Evolutionary conservation across 2,888 invertebrate genomes (phyloP), one percentile per base, ranked within the genome.

Genomic region (Beris morrisii): DNA sequence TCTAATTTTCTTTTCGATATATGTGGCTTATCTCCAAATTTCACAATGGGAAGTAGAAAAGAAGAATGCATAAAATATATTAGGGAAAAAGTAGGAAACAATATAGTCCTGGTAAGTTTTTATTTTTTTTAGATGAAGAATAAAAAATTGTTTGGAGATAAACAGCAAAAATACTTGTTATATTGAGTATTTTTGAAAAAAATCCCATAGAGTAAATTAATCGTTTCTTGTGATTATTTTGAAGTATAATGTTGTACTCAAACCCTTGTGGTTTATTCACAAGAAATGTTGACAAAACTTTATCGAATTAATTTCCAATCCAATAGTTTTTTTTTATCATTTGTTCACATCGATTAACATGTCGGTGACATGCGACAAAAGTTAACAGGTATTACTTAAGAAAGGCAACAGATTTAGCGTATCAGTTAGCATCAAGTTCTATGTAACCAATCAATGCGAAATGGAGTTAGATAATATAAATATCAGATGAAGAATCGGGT

Each of bases 1-100:
- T 88, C 90, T 70, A 97, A 97, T 83, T 99, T 99, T 83, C 84
- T 99, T 72, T 95, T 91, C 79, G 94, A 94, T 75, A 88, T 99
- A 73, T 90, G 91, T 72, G 93, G 93, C 11, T 83, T 96, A 71
- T 86, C 91, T 68, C 92, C 95, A 66, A 89, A 88, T 73, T 99
- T 89, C 82, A 97, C 96, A 43, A 88, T 98, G 82, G 87, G 88
- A 69, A 89, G 88, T 74, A 86, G 99, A 50, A 95, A 97, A 78
- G 86, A 88, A 15, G 88, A 92, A 71, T 98, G 98, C 83, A 87
- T 99, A 75, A 91, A 93, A 75, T 94, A 95, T 81, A 96, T 99
- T 74, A 87, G 86, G 73, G 90, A 94, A 32, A 87, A 89, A 63
- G 97, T 97, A 61, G 95, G 95, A 61, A 88, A 87, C 73, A 93